These are phyloP conservation scores for Mesembrinibis cayennensis DNA, from an alignment of 2,113 vertebrate genomes.

Conservation along the genomic window DNA sequence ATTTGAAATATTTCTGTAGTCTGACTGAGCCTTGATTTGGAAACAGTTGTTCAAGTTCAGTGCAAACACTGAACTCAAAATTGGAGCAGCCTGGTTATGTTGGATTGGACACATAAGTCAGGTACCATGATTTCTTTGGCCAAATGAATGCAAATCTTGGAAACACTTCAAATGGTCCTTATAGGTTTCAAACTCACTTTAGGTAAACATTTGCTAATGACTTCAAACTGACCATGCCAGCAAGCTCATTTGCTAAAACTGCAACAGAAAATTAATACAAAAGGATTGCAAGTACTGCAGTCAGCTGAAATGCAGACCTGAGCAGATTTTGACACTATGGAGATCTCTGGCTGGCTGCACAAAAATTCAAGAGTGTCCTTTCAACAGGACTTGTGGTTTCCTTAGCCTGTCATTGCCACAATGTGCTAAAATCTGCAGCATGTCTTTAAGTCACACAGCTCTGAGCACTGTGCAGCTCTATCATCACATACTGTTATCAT, in stretches of 20 bases:
- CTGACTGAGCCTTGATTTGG: not conserved
- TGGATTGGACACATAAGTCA: not conserved
- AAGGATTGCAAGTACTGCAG: not conserved
- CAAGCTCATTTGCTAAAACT: constrained; percentile 13
- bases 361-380: not conserved
- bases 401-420: not conserved
- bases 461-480: not conserved
- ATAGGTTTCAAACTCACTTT: not conserved
- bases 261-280: not conserved
- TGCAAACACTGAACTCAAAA: not conserved
- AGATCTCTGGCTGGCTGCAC: not conserved
- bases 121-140: not conserved
- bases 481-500: not conserved
- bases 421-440: not conserved
- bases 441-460: not conserved
- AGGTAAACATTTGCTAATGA: not conserved
- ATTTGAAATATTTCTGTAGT: not conserved
- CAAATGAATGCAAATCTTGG: not conserved
- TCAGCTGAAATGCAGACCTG: not conserved
- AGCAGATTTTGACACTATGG: not conserved
- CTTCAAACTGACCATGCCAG: not conserved
- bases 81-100: not conserved
- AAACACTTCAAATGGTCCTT: not conserved
- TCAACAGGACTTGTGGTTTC: not conserved
- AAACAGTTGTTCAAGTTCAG: not conserved